A percentile compares a stretch with the other conserved stretches of the same genome.
These are phyloP conservation scores for Epizoanthus scotinus DNA, from an alignment of 92 coral and sea anemone species.

Conservation along the genomic window DNA sequence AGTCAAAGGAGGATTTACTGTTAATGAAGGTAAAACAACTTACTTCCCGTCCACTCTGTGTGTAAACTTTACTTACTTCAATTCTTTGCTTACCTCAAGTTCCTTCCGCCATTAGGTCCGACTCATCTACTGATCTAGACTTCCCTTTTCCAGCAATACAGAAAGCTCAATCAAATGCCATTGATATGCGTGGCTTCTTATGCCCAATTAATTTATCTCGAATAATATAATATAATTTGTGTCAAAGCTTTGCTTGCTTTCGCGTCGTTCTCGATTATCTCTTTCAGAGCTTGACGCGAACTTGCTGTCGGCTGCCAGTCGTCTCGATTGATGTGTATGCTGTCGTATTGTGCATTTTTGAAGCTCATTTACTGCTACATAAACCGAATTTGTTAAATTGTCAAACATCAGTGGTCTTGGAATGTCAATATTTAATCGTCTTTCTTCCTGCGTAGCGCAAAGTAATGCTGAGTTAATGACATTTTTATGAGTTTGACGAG, in stretches of 20 bases:
- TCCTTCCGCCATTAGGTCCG: too few species aligned
- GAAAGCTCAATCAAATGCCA: too few species aligned
- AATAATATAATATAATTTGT: too few species aligned
- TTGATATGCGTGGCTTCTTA: too few species aligned
- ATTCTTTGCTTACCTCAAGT: too few species aligned
- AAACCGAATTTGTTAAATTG: background rate
- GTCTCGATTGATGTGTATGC: slow-evolving; percentile 7
- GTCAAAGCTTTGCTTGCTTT: background rate
- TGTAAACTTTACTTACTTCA: too few species aligned
- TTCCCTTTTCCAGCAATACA: too few species aligned
- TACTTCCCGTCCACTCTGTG: too few species aligned
- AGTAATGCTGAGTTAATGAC: slow-evolving; percentile 37
- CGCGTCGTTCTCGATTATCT: background rate
- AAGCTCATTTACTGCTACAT: background rate
- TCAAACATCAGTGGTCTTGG: slow-evolving; percentile 14
- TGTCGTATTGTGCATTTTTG: background rate
- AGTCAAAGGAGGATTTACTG: too few species aligned
- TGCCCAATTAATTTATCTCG: too few species aligned
- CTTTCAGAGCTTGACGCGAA: slow-evolving; percentile 2
- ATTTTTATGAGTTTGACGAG: slow-evolving; percentile 25
- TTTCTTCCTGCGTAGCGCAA: slow-evolving; percentile 15
- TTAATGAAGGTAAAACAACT: too few species aligned
- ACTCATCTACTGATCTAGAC: too few species aligned
- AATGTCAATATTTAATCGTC: slow-evolving; percentile 36
- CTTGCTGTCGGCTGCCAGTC: slow-evolving; percentile 16